A percentile compares a stretch with the other conserved stretches of the same genome.
Evolutionary conservation across 2,113 vertebrate genomes (phyloP).

Genomic region (Mionectes macconnelli): DNA sequence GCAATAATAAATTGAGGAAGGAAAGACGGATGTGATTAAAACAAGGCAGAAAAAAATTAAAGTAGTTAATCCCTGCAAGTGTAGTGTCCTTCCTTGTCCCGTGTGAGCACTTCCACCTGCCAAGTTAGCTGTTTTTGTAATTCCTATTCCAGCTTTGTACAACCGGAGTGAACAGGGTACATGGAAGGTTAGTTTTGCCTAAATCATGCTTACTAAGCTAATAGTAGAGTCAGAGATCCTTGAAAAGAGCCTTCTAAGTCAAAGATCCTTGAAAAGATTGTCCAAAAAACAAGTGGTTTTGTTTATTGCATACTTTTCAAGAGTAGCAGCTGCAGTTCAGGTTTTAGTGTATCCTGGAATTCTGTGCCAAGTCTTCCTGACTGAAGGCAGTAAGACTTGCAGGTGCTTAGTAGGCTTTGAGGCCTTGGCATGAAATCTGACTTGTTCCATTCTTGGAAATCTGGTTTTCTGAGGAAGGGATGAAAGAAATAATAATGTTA

Average conservation of each 20-base stretch:
- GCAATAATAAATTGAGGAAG: not conserved
- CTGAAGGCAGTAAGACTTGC: not conserved
- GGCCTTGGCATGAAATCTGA: not conserved
- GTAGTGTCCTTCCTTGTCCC: not conserved
- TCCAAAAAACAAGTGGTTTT: not conserved
- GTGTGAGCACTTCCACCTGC: not conserved
- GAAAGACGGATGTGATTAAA: not conserved
- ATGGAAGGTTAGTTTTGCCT: not conserved
- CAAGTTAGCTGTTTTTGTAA: not conserved
- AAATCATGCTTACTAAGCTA: not conserved
- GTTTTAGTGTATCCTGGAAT: not conserved
- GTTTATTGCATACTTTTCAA: not conserved
- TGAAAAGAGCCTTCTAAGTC: not conserved
- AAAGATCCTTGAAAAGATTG: not conserved
- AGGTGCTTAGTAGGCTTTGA: not conserved
- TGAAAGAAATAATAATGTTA: not conserved
- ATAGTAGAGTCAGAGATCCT: fast-evolving
- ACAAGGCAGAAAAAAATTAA: not conserved
- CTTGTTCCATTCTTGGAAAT: not conserved
- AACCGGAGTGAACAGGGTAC: not conserved
- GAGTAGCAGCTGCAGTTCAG: not conserved
- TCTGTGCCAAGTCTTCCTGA: not conserved
- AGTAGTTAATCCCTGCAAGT: not conserved
- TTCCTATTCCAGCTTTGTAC: not conserved
- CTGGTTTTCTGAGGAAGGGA: not conserved